Evolutionary conservation across 1,140 invertebrate genomes (phyloP), one percentile per base, ranked within the genome.

Genomic region (Leptopilina boulardi): DNA sequence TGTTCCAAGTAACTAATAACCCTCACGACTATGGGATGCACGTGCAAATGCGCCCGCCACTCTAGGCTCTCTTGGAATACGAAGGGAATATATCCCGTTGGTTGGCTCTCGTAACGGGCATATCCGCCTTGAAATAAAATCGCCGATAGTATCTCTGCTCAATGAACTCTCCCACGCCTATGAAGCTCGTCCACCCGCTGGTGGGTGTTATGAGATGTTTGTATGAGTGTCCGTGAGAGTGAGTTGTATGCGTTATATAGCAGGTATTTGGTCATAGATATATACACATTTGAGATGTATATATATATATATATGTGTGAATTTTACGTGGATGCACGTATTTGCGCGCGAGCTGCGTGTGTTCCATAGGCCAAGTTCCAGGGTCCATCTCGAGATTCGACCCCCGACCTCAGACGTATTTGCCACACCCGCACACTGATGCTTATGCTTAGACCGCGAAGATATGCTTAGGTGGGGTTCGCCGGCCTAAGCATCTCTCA

Each of bases 131-230:
- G 85, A 87, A 90, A 90, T 91, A 90, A 90, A 90, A 90, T 90
- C 89, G 87, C 86, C 85, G 89, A 91, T 91, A 91, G 86, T 90
- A 91, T 90, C 89, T 91, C 84, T 88, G 82, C 88, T 89, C 85
- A 91, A 91, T 90, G 89, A 90, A 91, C 90, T 91, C 90, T 91
- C 90, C 89, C 90, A 91, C 90, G 90, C 90, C 89, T 91, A 89
- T 90, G 84, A 85, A 78, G 82, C 81, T 81, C 81, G 75, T 83
- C 81, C 78, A 83, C 82, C 70, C 47, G 66, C 73, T 72, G 77
- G 81, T 83, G 83, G 82, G 82, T 86, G 83, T 85, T 72, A 73
- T 82, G 75, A 72, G 34, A 77, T 80, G 78, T 81, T 74, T 70
- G 59, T 8, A 18, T 38, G 34, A 23, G 59, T 42, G 41, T 30